Evolutionary conservation across 2,113 vertebrate genomes (phyloP).

Genomic region (Oreotrochilus melanogaster): DNA sequence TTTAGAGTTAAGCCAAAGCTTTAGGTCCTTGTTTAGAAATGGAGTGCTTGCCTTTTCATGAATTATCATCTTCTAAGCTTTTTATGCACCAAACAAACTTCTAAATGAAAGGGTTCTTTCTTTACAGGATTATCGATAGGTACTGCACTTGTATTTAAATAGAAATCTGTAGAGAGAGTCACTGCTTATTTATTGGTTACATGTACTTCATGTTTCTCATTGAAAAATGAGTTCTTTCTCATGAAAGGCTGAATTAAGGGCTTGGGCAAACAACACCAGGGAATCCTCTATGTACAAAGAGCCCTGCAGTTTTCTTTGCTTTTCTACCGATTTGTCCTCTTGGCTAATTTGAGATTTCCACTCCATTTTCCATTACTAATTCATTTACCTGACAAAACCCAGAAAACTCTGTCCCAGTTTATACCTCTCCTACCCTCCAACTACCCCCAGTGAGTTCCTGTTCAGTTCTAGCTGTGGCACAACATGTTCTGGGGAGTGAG

Average conservation of each 20-base stretch:
- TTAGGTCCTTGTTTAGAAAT: background rate
- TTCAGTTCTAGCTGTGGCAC: background rate
- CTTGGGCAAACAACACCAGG: background rate
- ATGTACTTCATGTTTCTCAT: background rate
- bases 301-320: background rate
- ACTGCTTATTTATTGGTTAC: background rate
- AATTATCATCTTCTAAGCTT: background rate
- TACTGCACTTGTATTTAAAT: background rate
- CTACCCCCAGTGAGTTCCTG: fast-evolving
- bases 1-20: background rate
- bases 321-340: background rate
- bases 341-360: background rate
- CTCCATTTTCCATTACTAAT: background rate
- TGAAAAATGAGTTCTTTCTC: background rate
- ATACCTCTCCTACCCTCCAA: background rate
- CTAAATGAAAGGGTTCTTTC: background rate
- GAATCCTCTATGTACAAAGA: background rate
- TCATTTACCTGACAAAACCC: background rate
- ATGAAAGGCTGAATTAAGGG: background rate
- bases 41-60: background rate
- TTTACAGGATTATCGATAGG: background rate
- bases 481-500: background rate
- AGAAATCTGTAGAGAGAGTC: background rate
- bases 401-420: background rate
- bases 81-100: background rate